phyloP scores from a whole-genome alignment of 2,888 invertebrate species.

The Petrolisthes manimaculis region DNA sequence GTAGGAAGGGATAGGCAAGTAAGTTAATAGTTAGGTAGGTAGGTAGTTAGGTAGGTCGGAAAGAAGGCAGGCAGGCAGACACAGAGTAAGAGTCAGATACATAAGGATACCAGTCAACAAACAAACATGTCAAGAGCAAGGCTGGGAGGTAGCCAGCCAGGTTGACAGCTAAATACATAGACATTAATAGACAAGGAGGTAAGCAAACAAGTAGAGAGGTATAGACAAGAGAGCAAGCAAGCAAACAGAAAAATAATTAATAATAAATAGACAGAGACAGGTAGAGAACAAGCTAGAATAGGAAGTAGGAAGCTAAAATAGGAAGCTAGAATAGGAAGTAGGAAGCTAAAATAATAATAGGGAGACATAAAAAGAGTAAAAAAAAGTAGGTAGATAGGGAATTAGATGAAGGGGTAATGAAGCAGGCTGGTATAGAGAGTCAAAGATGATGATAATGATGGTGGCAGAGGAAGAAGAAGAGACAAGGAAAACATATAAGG shows the following conservation, averaged over 20 bases:
- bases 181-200: not conserved
- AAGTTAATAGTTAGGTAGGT: not conserved
- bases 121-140: not conserved
- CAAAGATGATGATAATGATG: not conserved
- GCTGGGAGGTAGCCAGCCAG: not conserved
- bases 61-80: not conserved
- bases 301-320: not conserved
- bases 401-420: not conserved
- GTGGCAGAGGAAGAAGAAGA: not conserved
- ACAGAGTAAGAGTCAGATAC: not conserved
- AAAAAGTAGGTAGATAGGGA: not conserved
- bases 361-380: not conserved
- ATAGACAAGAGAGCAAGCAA: not conserved
- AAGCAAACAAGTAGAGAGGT: not conserved
- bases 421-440: not conserved
- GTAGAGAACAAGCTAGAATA: not conserved
- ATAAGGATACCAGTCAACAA: not conserved
- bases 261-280: not conserved
- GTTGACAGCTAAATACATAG: not conserved
- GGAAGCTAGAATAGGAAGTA: not conserved
- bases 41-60: not conserved
- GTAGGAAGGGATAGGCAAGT: not conserved
- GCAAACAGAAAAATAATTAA: not conserved
- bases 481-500: not conserved
- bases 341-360: not conserved